Evolutionary conservation across 1,140 invertebrate species (phyloP), one percentile per base, ranked within the genome.

Genomic region (Camponotus pennsylvanicus): DNA sequence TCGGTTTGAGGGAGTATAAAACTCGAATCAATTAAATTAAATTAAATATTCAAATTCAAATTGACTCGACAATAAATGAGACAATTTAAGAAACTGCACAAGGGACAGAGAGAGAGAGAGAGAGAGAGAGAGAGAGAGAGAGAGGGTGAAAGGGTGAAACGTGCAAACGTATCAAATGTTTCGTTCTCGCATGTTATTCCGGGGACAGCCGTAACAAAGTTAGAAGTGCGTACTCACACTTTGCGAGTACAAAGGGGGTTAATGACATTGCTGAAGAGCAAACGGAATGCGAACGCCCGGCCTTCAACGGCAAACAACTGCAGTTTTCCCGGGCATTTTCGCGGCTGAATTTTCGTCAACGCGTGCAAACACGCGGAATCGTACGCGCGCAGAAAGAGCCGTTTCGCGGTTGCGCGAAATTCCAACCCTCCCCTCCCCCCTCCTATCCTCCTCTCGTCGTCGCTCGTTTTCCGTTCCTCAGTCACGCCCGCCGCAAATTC

Each of bases 361-460:
- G 55, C 69, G 55, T 61, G 79, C 79, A 83, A 83, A 83, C 79
- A 83, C 42, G 79, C 79, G 79, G 79, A 83, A 83, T 83, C 69
- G 69, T 57, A 40, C 15, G 69, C 55, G 64, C 21, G 79, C 55
- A 40, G 57, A 61, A 75, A 83, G 79, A 83, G 79, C 79, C 45
- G 67, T 83, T 83, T 75, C 69, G 69, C 55, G 79, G 79, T 73
- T 82, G 79, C 69, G 79, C 55, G 55, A 82, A 83, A 83, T 83
- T 83, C 32, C 69, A n/a, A 34, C 66, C 63, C 42, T 0, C 0
- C 40, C 40, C 40, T 8, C 40, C 45, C 3, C 13, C 15, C 49
- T 15, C 11, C 7, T 11, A 13, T 52, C 40, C 75, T n/a, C 55
- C 75, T 27, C 71, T 42, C 69, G 71, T 55, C 40, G 52, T 61